Evolutionary conservation across 2,113 vertebrate genomes (phyloP).

Genomic region (Pteruthius melanotis): DNA sequence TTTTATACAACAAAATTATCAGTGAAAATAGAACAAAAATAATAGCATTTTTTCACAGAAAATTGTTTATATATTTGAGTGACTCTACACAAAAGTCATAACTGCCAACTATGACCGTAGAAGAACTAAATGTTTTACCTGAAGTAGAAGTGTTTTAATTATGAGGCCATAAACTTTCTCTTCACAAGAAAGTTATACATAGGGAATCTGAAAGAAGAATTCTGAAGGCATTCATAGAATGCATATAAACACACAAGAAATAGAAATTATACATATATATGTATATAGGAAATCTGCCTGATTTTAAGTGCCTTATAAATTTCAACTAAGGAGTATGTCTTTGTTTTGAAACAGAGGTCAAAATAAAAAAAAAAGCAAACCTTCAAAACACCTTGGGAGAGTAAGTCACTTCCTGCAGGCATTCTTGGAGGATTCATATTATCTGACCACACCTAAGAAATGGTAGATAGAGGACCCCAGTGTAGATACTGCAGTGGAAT

Average conservation of each 20-base stretch:
- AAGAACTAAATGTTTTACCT: background rate
- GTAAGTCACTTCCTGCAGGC: background rate
- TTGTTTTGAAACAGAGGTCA: background rate
- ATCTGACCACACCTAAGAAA: background rate
- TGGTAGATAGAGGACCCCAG: fast-evolving
- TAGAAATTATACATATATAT: background rate
- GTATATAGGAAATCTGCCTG: background rate
- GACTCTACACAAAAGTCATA: background rate
- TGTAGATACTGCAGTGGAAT: background rate
- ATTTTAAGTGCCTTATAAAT: background rate
- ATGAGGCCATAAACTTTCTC: background rate
- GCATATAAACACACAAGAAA: background rate
- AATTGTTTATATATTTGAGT: background rate
- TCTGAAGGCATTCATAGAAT: background rate
- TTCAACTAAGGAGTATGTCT: background rate
- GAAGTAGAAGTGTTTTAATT: background rate
- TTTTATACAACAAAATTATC: too few species aligned
- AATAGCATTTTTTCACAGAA: background rate
- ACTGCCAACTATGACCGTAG: background rate
- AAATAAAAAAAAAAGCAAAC: fast-evolving
- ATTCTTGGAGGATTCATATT: background rate
- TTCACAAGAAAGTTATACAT: background rate
- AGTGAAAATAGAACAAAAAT: background rate
- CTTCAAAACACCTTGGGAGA: background rate
- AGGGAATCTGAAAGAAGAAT: background rate